These are phyloP conservation scores for Alligator mississippiensis DNA, from an alignment of 2,113 vertebrate genomes.

Conservation along the genomic window DNA sequence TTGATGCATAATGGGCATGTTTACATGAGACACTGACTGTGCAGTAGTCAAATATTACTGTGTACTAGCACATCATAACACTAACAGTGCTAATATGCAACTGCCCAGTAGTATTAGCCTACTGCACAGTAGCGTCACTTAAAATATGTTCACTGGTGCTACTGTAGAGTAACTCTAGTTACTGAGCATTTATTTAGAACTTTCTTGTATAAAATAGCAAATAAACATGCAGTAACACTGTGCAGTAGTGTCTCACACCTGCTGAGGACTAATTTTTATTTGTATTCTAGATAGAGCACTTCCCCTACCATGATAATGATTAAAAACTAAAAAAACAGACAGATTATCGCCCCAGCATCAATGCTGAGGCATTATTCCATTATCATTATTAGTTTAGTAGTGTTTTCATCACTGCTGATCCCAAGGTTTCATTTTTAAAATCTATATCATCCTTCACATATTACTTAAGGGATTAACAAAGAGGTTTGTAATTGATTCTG, in stretches of 20 bases:
- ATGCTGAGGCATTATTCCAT: constrained; percentile 27
- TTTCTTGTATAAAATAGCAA: too few species aligned
- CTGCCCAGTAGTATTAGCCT: too few species aligned
- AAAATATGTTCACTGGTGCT: too few species aligned
- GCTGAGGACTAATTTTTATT: not conserved
- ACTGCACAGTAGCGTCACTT: too few species aligned
- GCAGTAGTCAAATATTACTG: too few species aligned
- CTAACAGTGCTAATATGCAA: too few species aligned
- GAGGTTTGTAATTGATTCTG: constrained; percentile 70
- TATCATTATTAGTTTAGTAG: constrained; percentile 63
- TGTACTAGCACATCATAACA: too few species aligned
- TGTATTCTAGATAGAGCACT: constrained; percentile 48
- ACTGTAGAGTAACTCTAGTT: too few species aligned
- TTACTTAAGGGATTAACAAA: constrained; percentile 73
- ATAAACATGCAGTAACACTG: too few species aligned
- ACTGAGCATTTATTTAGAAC: too few species aligned
- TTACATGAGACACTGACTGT: too few species aligned
- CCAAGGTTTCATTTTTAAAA: constrained; percentile 62
- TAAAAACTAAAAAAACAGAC: constrained; percentile 49
- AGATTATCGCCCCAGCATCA: constrained; percentile 51
- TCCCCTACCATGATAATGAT: constrained; percentile 44
- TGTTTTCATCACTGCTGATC: constrained; percentile 60
- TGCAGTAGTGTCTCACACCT: too few species aligned
- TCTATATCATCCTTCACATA: constrained; percentile 61
- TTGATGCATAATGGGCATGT: not conserved